Evolutionary conservation across 35 echinoderm and acorn worm genomes (phyloP).

Genomic region (Lytechinus pictus): DNA sequence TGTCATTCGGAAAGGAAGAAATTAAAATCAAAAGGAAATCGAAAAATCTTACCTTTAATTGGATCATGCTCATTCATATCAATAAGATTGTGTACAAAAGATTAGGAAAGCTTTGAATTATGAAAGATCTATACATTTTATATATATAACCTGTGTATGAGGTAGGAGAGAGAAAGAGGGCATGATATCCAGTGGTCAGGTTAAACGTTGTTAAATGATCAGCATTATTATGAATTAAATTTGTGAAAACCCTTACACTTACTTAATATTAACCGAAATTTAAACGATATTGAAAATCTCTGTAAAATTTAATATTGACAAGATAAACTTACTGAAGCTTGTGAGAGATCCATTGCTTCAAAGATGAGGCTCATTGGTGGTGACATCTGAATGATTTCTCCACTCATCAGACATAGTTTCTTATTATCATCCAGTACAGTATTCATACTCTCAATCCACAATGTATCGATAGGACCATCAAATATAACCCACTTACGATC

Average conservation of each 20-base stretch:
- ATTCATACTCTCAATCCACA: constrained; percentile 99
- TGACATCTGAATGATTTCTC: constrained; percentile 99
- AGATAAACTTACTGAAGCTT: constrained; percentile 91
- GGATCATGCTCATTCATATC: too few species aligned
- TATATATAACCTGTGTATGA: not conserved
- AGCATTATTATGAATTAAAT: not conserved
- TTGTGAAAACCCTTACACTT: not conserved
- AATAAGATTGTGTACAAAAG: not conserved
- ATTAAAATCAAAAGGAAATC: not conserved
- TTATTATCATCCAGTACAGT: constrained; percentile 99
- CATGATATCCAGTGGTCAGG: not conserved
- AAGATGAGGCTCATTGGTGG: constrained; percentile 98
- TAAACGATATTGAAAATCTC: not conserved
- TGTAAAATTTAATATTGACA: not conserved
- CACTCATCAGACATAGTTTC: constrained; percentile 99
- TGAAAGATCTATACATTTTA: not conserved
- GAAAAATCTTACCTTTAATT: not conserved
- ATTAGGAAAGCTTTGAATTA: not conserved
- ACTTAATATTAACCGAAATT: not conserved
- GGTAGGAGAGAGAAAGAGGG: not conserved
- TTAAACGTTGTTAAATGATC: not conserved
- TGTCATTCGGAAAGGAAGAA: constrained; percentile 15
- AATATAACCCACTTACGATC: constrained; percentile 99
- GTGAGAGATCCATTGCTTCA: constrained; percentile 98
- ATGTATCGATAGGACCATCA: constrained; percentile 96